Conservation (phyloP, 1,140 invertebrate species). For the Maconellicoccus hirsutus region DNA sequence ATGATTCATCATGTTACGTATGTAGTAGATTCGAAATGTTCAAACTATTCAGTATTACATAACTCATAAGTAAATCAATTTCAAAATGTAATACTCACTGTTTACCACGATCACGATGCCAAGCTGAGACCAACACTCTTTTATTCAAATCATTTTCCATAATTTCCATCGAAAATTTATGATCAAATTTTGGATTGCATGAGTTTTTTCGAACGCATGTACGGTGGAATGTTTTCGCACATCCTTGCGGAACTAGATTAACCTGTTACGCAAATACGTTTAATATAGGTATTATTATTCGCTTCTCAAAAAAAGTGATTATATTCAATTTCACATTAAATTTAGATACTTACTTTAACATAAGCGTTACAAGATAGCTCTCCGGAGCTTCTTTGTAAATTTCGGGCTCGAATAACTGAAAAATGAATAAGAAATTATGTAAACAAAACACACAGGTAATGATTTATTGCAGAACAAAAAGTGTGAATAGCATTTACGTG, state of each 20-base stretch:
- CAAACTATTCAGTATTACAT: too few species aligned
- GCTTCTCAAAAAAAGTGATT: constrained; percentile 13
- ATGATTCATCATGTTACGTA: too few species aligned
- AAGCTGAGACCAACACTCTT: constrained; percentile 40
- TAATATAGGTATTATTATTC: not conserved
- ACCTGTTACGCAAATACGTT: constrained; percentile 28
- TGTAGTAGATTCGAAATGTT: too few species aligned
- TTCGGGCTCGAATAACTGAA: constrained; percentile 32
- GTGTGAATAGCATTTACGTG: too few species aligned
- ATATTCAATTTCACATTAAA: not conserved
- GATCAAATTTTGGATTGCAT: constrained; percentile 38
- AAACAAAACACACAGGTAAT: too few species aligned
- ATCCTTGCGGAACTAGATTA: constrained; percentile 34
- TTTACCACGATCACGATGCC: constrained; percentile 38
- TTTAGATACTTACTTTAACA: constrained; percentile 32
- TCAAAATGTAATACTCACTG: constrained; percentile 37
- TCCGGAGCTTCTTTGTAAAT: constrained; percentile 29
- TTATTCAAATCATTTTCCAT: constrained; percentile 37
- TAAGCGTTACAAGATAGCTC: constrained; percentile 33
- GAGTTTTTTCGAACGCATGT: constrained; percentile 37
- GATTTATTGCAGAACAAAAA: too few species aligned
- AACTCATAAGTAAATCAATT: too few species aligned
- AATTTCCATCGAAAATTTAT: constrained; percentile 40
- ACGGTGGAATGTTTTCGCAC: constrained; percentile 37
- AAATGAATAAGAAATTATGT: constrained; percentile 25